A percentile compares a stretch with the other conserved stretches of the same genome.
Conservation (phyloP, 2,113 vertebrate genomes). For the Rallus limicola region DNA sequence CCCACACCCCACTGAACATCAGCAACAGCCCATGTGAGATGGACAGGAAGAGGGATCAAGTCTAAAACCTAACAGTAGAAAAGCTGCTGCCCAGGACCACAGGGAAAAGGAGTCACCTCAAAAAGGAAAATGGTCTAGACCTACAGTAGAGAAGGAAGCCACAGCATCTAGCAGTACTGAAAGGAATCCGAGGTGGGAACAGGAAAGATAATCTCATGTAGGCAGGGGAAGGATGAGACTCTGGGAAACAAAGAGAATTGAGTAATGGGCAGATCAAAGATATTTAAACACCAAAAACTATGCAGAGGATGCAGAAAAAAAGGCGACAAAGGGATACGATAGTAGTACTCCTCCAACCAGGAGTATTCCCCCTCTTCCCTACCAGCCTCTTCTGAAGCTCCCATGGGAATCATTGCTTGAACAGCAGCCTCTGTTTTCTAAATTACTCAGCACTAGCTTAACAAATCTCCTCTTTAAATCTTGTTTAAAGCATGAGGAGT, state of each 20-base stretch:
- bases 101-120: not conserved
- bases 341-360: rapidly evolving
- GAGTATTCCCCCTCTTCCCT: not conserved
- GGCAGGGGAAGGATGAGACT: not conserved
- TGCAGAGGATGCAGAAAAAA: not conserved
- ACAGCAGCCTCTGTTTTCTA: not conserved
- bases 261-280: not conserved
- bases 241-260: not conserved
- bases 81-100: not conserved
- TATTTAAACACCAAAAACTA: not conserved
- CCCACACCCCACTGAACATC: not conserved
- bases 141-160: not conserved
- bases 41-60: not conserved
- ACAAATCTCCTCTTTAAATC: not conserved
- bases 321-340: not conserved
- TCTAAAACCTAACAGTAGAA: not conserved
- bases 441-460: not conserved
- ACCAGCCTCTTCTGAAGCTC: not conserved
- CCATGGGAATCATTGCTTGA: not conserved
- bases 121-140: not conserved
- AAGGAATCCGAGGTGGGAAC: not conserved
- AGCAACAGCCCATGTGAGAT: not conserved
- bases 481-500: not conserved
- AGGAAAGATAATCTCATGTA: not conserved
- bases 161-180: not conserved